phyloP scores from a whole-genome alignment of 53 echinoderm and acorn worm species.

The Temnopleurus reevesii region DNA sequence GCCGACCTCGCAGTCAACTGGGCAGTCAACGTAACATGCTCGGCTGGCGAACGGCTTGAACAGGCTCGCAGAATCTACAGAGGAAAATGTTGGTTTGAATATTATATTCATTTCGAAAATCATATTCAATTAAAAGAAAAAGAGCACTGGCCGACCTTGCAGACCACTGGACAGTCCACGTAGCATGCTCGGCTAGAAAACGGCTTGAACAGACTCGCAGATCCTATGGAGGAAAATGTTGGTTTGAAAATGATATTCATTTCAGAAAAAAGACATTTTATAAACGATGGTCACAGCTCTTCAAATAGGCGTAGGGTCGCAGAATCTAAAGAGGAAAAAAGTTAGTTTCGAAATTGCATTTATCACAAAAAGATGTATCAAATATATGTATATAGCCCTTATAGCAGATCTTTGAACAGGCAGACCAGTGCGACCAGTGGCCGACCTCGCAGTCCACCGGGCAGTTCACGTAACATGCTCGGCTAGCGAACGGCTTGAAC shows the following conservation, averaged over 20 bases:
- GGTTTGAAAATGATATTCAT: too few relatives aligned
- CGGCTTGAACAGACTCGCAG: not conserved
- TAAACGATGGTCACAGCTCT: too few relatives aligned
- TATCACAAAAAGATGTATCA: too few relatives aligned
- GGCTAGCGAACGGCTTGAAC: slow-evolving; percentile 37
- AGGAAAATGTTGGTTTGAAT: not conserved
- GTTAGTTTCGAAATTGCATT: not conserved
- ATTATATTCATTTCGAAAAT: not conserved
- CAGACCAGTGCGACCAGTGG: slow-evolving; percentile 92
- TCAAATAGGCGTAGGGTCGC: too few relatives aligned
- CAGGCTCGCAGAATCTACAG: not conserved
- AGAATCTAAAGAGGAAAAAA: not conserved
- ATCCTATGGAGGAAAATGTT: too few relatives aligned
- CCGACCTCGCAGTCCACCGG: slow-evolving; percentile 90
- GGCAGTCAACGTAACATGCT: slow-evolving; percentile 88
- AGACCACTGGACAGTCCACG: slow-evolving; percentile 66
- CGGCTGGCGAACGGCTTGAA: slow-evolving; percentile 51
- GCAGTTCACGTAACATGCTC: slow-evolving; percentile 87
- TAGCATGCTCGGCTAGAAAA: slow-evolving; percentile 69
- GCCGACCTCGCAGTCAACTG: slow-evolving; percentile 85
- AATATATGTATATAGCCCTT: slow-evolving; percentile 75
- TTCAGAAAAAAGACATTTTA: too few relatives aligned
- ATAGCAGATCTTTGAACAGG: slow-evolving; percentile 88
- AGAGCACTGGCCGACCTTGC: too few relatives aligned
- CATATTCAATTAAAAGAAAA: too few relatives aligned